Evolutionary conservation across 2,113 vertebrate species (phyloP).

Genomic region (Ascaphus truei): DNA sequence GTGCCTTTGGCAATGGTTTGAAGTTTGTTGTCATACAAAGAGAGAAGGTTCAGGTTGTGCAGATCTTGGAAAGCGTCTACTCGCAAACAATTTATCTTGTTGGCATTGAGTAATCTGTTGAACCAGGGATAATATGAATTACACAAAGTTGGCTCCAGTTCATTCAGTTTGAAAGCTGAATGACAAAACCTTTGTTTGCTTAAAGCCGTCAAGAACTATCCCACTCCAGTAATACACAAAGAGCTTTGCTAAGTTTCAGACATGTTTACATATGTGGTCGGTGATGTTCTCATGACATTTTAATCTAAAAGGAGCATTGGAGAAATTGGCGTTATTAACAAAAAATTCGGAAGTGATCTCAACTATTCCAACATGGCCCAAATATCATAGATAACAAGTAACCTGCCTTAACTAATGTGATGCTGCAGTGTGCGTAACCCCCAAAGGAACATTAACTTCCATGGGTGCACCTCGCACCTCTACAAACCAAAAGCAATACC

Average conservation of each 20-base stretch:
- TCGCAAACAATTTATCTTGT: slow-evolving; percentile 96
- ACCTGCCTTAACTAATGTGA: too few relatives aligned
- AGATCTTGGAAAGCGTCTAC: slow-evolving; percentile 98
- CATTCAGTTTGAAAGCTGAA: not conserved
- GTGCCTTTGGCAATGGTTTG: slow-evolving; percentile 98
- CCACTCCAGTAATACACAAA: not conserved
- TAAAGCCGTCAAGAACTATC: not conserved
- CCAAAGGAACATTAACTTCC: too few relatives aligned
- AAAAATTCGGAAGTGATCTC: too few relatives aligned
- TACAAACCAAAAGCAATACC: too few relatives aligned
- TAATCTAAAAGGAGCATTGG: too few relatives aligned
- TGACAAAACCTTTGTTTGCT: slow-evolving; percentile 2
- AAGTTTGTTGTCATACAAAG: slow-evolving; percentile 97
- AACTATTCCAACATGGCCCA: too few relatives aligned
- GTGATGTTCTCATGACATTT: not conserved
- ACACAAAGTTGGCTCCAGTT: slow-evolving; percentile 15
- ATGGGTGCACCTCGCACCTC: too few relatives aligned
- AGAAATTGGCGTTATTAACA: too few relatives aligned
- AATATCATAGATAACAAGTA: too few relatives aligned
- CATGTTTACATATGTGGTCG: not conserved
- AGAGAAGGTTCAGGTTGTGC: slow-evolving; percentile 96
- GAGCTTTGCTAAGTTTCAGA: not conserved
- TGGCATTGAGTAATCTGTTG: slow-evolving; percentile 93
- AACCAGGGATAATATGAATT: slow-evolving; percentile 40
- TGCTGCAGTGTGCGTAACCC: too few relatives aligned